These are phyloP conservation scores for Bombylius major DNA, from an alignment of 2,888 invertebrate species.

Conservation along the genomic window DNA sequence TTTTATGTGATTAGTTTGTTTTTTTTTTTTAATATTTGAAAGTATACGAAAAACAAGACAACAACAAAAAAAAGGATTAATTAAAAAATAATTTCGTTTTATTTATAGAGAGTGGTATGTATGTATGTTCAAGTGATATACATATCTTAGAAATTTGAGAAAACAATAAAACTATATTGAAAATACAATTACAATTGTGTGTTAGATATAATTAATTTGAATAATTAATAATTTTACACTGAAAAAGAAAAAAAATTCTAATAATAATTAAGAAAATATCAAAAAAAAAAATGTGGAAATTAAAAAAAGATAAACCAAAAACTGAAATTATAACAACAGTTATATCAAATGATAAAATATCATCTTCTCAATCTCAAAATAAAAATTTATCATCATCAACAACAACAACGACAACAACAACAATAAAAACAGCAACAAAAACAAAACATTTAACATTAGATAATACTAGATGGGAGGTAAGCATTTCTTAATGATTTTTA, in stretches of 20 bases:
- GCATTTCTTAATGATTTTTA: slow-evolving; percentile 17
- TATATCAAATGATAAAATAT: slow-evolving; percentile 19
- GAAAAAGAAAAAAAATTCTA: neutral
- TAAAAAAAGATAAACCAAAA: slow-evolving; percentile 19
- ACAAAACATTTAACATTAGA: slow-evolving; percentile 29
- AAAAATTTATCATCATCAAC: neutral
- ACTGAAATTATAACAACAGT: slow-evolving; percentile 30
- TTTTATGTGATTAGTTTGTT: no score
- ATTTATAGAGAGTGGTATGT: no score
- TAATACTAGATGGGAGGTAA: slow-evolving; percentile 34
- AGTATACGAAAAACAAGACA: no score
- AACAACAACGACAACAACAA: slow-evolving; percentile 7
- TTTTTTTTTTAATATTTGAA: no score
- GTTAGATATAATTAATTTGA: no score
- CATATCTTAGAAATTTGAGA: no score
- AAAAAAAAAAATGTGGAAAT: slow-evolving; percentile 3
- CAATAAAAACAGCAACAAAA: neutral
- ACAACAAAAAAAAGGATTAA: no score
- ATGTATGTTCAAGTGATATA: no score
- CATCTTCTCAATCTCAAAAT: neutral
- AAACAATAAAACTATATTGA: no score
- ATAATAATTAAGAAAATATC: no score
- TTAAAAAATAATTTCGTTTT: no score
- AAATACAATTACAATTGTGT: no score
- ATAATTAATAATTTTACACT: slow-evolving; percentile 1